Base-by-base conservation (phyloP, 2,888 invertebrate genomes). In the Drosophila merina region DNA sequence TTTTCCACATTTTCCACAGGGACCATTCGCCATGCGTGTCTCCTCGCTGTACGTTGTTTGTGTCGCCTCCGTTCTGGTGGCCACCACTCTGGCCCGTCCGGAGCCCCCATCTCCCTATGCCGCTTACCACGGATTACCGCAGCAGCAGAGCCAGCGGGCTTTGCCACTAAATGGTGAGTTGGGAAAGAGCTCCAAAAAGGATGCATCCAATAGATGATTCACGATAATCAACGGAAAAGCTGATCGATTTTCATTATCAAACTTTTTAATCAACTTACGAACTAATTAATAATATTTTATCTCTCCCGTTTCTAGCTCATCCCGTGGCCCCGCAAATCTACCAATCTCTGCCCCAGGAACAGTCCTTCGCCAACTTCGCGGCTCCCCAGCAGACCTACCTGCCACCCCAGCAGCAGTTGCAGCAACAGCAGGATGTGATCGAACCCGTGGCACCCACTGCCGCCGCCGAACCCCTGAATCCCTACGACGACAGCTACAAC, bases 121-220 rank as follows among this genome's bases (percentile, higher is more conserved):
- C 58, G 73, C 76, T 58, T 90, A 89, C 59, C 93, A 93, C 33
- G 89, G 88, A 80, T 81, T 88, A 77, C 77, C 84, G 28, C 76
- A 77, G 74, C 87, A 87, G 79, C 89, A 84, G 66, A 91, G 91
- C 91, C 89, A 89, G 91, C 88, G 92, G 90, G 88, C 92, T 89
- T 90, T 91, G 90, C 85, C 93, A 84, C 59, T 92, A 90, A 90
- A 93, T 88, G 90, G 86, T 90, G 81, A 87, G 89, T 72, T 36
- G 6, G 12, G 12, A 36, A 12, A 12, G 36, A 36, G n/a, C 5
- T n/a, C 36, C n/a, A 2, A n/a, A n/a, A 6, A n/a, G 36, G 10
- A n/a, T 33, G 1, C 1, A 33, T 10, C 4, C 10, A 10, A 10
- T 4, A 33, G 33, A 10, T 20, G 20, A 20, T 20, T 20, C 10